phyloP scores from a whole-genome alignment of 2,888 invertebrate species.

The Pomacea canaliculata region DNA sequence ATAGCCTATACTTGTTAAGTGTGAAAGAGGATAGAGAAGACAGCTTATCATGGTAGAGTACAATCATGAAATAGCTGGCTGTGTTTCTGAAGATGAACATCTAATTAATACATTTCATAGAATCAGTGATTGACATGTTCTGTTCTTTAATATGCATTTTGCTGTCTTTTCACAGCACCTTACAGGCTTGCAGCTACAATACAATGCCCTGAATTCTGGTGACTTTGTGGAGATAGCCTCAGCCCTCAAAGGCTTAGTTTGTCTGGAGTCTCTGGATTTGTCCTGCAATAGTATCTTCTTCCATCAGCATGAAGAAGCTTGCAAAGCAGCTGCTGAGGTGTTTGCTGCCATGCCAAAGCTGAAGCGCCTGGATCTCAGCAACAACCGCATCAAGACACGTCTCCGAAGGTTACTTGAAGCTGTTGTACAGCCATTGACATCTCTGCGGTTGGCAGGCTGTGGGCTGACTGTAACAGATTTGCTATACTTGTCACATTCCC shows the following conservation, averaged over 20 bases:
- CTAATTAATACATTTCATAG: too few relatives aligned
- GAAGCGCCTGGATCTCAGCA: conserved; percentile 61
- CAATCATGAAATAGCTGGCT: too few relatives aligned
- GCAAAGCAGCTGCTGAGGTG: conserved; percentile 42
- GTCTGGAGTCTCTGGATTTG: conserved; percentile 61
- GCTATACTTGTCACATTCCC: conserved; percentile 51
- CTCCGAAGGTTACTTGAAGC: conserved; percentile 47
- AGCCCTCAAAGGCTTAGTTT: conserved; percentile 47
- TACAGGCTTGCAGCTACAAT: conserved; percentile 59
- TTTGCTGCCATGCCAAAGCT: conserved; percentile 48
- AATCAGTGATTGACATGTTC: too few relatives aligned
- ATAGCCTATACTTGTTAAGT: too few relatives aligned
- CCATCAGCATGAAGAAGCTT: conserved; percentile 44
- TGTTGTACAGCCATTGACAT: conserved; percentile 50
- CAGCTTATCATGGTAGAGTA: too few relatives aligned
- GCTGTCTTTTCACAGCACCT: conserved; percentile 46
- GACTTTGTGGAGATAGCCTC: conserved; percentile 56
- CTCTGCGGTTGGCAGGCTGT: conserved; percentile 59
- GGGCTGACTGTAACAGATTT: conserved; percentile 55
- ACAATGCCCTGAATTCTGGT: conserved; percentile 57
- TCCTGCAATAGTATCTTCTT: conserved; percentile 62
- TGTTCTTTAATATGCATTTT: too few relatives aligned
- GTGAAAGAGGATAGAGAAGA: too few relatives aligned
- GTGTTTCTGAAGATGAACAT: too few relatives aligned
- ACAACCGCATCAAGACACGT: conserved; percentile 57